phyloP scores from a whole-genome alignment of 2,113 vertebrate genomes.

The Scopus umbretta region DNA sequence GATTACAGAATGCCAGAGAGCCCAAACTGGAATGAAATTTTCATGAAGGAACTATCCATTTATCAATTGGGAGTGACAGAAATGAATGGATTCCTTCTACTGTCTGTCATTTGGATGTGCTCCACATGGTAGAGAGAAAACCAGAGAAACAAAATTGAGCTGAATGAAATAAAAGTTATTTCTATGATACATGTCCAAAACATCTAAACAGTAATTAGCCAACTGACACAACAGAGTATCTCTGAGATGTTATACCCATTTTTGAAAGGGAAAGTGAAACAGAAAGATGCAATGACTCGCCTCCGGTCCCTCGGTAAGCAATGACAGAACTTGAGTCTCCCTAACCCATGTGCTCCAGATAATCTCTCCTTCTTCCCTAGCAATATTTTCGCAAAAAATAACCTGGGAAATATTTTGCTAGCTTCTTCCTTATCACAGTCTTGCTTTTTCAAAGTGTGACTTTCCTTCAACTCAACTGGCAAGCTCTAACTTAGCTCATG shows the following conservation, averaged over 20 bases:
- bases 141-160: background rate
- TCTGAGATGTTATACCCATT: background rate
- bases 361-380: background rate
- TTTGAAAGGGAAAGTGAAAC: background rate
- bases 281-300: background rate
- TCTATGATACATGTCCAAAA: background rate
- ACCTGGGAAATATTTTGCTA: slow-evolving; percentile 5
- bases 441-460: background rate
- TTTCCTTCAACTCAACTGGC: background rate
- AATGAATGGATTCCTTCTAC: background rate
- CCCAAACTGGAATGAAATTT: background rate
- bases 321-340: background rate
- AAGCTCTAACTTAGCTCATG: slow-evolving; percentile 4
- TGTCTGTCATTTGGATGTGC: background rate
- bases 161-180: background rate
- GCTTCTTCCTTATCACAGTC: background rate
- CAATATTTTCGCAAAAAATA: background rate
- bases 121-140: background rate
- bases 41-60: background rate
- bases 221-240: background rate
- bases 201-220: background rate
- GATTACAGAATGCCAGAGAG: background rate
- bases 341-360: background rate
- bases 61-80: background rate
- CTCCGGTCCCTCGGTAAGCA: background rate